Conservation (phyloP, 2,797 vertebrate genomes). For the Lacerta agilis region DNA sequence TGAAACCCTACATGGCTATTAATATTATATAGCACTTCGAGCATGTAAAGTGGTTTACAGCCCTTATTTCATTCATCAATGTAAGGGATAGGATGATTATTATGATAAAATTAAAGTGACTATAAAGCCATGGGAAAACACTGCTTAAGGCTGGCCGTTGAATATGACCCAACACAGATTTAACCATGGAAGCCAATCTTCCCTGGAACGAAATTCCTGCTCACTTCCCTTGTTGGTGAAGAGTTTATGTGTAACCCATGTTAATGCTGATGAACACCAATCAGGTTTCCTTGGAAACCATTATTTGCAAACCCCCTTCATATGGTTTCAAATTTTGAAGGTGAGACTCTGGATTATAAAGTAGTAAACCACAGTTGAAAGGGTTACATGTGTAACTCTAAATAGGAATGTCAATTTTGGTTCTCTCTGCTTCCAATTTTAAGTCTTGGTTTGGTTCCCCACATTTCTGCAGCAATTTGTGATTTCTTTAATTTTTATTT, state of each 20-base stretch:
- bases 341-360: neutral
- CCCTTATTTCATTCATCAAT: slow-evolving; percentile 16
- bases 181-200: neutral
- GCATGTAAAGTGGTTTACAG: slow-evolving; percentile 18
- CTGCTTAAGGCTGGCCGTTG: neutral
- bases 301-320: neutral
- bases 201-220: neutral
- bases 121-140: neutral
- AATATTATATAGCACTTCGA: slow-evolving; percentile 30
- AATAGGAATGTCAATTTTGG: neutral
- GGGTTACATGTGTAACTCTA: neutral
- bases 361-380: neutral
- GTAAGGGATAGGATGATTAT: slow-evolving; percentile 18
- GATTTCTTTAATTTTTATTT: too few species aligned
- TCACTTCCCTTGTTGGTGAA: neutral
- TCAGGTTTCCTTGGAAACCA: neutral
- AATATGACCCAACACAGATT: neutral
- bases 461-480: too few species aligned
- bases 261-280: neutral
- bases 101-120: slow-evolving; percentile 6
- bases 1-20: slow-evolving; percentile 26
- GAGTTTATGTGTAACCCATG: neutral
- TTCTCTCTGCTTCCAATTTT: too few species aligned
- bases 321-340: neutral
- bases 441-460: too few species aligned